Evolutionary conservation across 2,797 vertebrate species (phyloP), one percentile per base, ranked within the genome.

Genomic region (Hippocampus kuda): DNA sequence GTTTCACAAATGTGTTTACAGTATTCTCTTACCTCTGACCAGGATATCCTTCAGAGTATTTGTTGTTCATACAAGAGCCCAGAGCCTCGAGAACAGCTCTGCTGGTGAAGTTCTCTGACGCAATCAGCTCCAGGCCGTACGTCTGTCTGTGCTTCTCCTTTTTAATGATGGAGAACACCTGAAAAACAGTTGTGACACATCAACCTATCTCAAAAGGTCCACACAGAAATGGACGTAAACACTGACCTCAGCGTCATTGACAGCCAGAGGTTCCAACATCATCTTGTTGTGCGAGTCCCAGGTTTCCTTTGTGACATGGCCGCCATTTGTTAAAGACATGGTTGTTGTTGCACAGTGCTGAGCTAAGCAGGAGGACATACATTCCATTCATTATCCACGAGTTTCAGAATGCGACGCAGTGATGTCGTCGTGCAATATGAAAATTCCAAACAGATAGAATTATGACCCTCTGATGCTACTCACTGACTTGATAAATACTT

Each of bases 31-130:
- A 99, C 97, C 97, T 96, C 87, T 97, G 96, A 57, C 95, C 96
- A 0, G 95, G 96, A 84, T 99, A 99, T 0, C 97, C 97, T 77
- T 99, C 97, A 0, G 97, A 99, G 82, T 99, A 99, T 81, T 99
- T 99, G 89, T 99, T 99, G 88, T 97, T 97, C 92, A 98, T 80
- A 78, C 97, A 99, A 68, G 97, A 98, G 1, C 97, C 95, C 24
- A 99, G 86, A 13, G 96, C 96, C 76, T 99, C 97, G 59, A 99
- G 85, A 42, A 99, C 96, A 0, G 96, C 96, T 74, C 94, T 90
- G 88, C 97, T 99, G 0, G 97, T 88, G 22, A 99, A 99, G 83
- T 98, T 98, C 88, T 99, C 97, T 0, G 95, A 98, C 0, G 97
- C 96, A 0, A 99, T 99, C 67, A 99, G 90, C 83, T 99, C 97